A percentile compares a stretch with the other conserved stretches of the same genome.
Evolutionary conservation across 92 coral and sea anemone species (phyloP).

Genomic region (Montipora capitata): DNA sequence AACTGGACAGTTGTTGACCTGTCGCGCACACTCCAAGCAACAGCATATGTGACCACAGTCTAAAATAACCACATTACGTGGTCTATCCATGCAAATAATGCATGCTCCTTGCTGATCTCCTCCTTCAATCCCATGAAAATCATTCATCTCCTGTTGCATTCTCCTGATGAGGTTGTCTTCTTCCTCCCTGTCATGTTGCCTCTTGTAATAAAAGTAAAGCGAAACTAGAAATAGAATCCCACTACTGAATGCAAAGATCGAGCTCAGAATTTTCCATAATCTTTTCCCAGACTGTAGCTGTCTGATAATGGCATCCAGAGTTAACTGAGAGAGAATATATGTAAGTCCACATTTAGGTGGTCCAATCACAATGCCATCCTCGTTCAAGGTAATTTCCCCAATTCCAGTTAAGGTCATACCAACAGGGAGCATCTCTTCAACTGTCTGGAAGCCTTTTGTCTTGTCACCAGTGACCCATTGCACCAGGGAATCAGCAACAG

Average conservation of each 20-base stretch:
- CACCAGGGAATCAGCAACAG: constrained; percentile 84
- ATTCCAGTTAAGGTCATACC: constrained; percentile 91
- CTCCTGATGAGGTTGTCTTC: constrained; percentile 59
- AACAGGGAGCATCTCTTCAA: constrained; percentile 87
- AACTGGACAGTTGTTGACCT: constrained; percentile 89
- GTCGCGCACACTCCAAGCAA: constrained; percentile 84
- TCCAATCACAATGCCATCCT: constrained; percentile 79
- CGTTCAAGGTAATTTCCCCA: constrained; percentile 84
- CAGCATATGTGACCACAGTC: constrained; percentile 99
- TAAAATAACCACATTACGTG: constrained; percentile 93
- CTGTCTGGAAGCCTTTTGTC: constrained; percentile 92
- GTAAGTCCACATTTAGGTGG: constrained; percentile 83
- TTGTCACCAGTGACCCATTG: constrained; percentile 99
- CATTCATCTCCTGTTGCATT: constrained; percentile 49
- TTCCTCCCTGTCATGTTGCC: constrained; percentile 65
- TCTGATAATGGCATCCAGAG: constrained; percentile 83
- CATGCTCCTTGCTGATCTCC: constrained; percentile 74
- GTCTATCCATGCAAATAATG: constrained; percentile 92
- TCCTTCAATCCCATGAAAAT: constrained; percentile 48
- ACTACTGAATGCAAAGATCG: constrained; percentile 86
- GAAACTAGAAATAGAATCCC: constrained; percentile 84
- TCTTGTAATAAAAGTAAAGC: constrained; percentile 81
- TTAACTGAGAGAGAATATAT: constrained; percentile 83
- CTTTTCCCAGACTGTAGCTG: constrained; percentile 79
- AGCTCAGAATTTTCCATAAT: constrained; percentile 83